phyloP scores from a whole-genome alignment of 2,797 vertebrate genomes.

The Cheirogaleus major region DNA sequence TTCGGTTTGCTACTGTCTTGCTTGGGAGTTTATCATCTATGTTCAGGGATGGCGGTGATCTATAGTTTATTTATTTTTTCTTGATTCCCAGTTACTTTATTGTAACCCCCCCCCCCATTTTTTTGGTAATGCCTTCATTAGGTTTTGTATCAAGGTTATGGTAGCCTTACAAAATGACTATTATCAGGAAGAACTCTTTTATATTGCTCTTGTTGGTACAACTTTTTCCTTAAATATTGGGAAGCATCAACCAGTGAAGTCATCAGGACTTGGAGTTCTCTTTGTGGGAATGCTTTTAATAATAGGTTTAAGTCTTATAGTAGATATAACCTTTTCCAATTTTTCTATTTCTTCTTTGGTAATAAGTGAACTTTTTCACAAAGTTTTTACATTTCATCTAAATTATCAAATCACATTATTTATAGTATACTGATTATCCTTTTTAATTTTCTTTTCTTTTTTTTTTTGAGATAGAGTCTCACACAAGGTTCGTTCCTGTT shows the following conservation, averaged over 20 bases:
- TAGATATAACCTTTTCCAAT: background rate
- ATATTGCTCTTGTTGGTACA: no score
- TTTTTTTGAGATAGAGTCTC: no score
- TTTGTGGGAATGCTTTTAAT: background rate
- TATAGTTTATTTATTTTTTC: background rate
- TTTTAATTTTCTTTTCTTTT: background rate
- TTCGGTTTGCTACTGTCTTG: background rate
- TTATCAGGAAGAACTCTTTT: background rate
- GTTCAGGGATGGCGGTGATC: background rate
- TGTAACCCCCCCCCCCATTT: background rate
- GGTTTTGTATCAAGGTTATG: background rate
- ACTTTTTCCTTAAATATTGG: background rate
- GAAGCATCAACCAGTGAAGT: background rate
- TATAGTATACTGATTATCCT: background rate
- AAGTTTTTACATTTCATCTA: background rate
- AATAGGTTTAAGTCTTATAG: background rate
- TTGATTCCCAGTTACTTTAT: background rate
- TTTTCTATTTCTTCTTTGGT: background rate
- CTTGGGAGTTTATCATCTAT: background rate
- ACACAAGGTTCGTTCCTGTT: background rate
- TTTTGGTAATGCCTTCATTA: background rate
- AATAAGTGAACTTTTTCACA: background rate
- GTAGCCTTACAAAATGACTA: background rate
- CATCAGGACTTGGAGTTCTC: background rate
- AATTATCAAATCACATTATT: background rate